Conservation (phyloP, 1,140 invertebrate genomes). For the Melipona quadrifasciata region DNA sequence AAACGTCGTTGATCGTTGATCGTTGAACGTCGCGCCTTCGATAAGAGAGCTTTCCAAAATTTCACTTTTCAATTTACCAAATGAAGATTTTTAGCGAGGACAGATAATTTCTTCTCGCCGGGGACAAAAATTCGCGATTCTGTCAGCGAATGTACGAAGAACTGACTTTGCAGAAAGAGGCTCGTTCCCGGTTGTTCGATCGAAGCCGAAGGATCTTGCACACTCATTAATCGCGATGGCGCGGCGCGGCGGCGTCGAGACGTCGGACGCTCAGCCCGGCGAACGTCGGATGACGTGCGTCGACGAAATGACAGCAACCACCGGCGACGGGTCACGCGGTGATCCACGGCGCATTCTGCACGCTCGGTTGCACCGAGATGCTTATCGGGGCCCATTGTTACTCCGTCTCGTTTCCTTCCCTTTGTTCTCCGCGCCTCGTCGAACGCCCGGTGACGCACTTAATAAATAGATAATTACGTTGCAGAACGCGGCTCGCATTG, state of each 20-base stretch:
- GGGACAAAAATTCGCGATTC: too few relatives aligned
- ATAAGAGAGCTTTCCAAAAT: too few relatives aligned
- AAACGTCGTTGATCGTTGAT: too few relatives aligned
- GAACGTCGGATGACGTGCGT: constrained; percentile 35
- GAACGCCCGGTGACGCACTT: constrained; percentile 46
- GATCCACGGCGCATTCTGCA: constrained; percentile 49
- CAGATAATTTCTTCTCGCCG: too few relatives aligned
- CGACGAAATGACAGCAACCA: constrained; percentile 50
- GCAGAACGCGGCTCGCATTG: constrained; percentile 48
- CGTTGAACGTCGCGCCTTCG: too few relatives aligned
- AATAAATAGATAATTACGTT: constrained; percentile 56
- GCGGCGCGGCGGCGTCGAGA: neutral
- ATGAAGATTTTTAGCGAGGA: too few relatives aligned
- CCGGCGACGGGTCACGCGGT: constrained; percentile 45
- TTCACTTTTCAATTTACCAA: too few relatives aligned
- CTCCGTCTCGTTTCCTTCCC: constrained; percentile 39
- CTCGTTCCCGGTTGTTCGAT: neutral
- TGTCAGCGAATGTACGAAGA: neutral
- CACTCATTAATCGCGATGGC: neutral
- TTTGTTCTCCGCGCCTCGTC: constrained; percentile 45
- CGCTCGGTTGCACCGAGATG: constrained; percentile 50
- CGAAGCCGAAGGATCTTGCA: neutral
- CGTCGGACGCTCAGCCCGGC: neutral
- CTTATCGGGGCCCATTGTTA: constrained; percentile 33
- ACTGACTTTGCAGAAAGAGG: neutral